phyloP scores from a whole-genome alignment of 2,113 vertebrate genomes.

The Seriola quinqueradiata region DNA sequence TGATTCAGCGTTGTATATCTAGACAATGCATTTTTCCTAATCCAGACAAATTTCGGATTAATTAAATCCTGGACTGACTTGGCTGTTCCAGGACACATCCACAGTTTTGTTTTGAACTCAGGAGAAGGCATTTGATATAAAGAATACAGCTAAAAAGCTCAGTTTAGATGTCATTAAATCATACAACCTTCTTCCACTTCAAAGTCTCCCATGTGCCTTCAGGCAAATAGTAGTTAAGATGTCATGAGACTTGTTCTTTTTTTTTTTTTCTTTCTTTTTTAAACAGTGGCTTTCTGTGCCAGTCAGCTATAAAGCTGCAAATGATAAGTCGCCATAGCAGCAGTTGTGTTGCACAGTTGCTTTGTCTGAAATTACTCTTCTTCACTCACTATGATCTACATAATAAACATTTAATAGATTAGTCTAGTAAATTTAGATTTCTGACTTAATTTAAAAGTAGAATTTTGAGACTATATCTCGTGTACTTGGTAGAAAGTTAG shows the following conservation, averaged over 20 bases:
- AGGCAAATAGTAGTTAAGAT: conserved; percentile 27
- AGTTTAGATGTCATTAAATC: background rate
- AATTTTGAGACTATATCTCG: no score
- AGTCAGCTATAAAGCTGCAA: background rate
- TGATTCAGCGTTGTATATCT: background rate
- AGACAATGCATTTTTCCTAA: background rate
- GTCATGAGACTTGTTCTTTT: background rate
- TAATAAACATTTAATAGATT: background rate
- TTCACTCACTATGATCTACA: background rate
- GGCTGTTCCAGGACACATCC: background rate
- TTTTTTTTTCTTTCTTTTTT: conserved; percentile 1
- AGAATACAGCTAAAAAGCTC: background rate
- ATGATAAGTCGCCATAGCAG: conserved; percentile 4
- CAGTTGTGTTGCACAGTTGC: background rate
- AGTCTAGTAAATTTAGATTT: background rate
- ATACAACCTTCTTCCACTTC: background rate
- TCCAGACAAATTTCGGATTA: background rate
- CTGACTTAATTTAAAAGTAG: background rate
- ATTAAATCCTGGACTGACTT: background rate
- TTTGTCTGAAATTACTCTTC: background rate
- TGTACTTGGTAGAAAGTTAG: background rate
- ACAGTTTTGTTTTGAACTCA: background rate
- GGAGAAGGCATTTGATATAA: background rate
- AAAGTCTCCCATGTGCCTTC: background rate
- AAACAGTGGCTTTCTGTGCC: background rate